Conservation (phyloP, 2,797 vertebrate species). For the Mastacembelus armatus region DNA sequence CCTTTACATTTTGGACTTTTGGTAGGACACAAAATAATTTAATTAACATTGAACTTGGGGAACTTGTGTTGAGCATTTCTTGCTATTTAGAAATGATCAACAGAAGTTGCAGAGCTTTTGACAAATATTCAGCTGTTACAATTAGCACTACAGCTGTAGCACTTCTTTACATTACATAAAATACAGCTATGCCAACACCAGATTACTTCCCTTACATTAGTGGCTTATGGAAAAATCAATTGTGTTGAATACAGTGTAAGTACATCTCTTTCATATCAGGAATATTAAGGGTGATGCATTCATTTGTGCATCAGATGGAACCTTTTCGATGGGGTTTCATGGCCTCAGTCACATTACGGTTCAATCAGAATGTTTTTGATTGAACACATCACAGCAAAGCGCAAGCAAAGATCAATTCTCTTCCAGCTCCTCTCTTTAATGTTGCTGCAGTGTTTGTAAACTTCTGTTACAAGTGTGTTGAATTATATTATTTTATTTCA, state of each 20-base stretch:
- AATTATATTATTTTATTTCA: neutral
- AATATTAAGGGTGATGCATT: conserved; percentile 46
- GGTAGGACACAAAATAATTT: no score
- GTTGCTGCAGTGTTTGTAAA: conserved; percentile 10
- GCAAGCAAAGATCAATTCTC: conserved; percentile 42
- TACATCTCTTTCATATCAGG: conserved; percentile 46
- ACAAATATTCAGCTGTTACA: neutral
- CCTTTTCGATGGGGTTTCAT: conserved; percentile 35
- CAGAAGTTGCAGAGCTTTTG: no score
- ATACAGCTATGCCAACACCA: conserved; percentile 2
- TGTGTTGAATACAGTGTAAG: conserved; percentile 28
- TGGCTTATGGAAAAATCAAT: conserved; percentile 55
- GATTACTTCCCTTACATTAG: conserved; percentile 27
- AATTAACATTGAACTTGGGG: neutral
- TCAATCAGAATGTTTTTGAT: no score
- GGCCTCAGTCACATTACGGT: conserved; percentile 34
- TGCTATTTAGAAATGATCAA: no score
- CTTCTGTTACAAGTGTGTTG: neutral
- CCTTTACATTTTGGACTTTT: no score
- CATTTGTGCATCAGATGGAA: conserved; percentile 58
- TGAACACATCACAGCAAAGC: conserved; percentile 4
- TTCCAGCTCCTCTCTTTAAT: conserved; percentile 7
- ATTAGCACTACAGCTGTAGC: neutral
- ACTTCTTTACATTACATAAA: neutral
- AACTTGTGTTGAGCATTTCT: neutral